Evolutionary conservation across 2,797 vertebrate species (phyloP).

Genomic region (Sitta carolinensis): DNA sequence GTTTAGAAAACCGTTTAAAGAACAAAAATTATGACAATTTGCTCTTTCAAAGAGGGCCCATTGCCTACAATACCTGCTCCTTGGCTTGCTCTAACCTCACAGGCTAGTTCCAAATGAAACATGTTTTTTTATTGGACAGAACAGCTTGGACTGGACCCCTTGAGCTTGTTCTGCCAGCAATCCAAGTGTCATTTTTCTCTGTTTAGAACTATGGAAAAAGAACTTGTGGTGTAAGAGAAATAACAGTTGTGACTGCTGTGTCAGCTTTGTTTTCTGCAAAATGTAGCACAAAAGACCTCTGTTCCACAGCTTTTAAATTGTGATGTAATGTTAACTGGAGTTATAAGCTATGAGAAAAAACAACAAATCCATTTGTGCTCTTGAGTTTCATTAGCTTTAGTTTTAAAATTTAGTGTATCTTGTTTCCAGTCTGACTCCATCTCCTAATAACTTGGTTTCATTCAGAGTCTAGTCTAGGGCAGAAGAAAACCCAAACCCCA

Average conservation of each 20-base stretch:
- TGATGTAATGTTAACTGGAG: neutral
- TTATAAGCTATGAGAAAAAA: neutral
- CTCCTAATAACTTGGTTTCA: neutral
- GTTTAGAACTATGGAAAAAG: neutral
- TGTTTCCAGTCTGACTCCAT: neutral
- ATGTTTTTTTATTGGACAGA: rapidly evolving
- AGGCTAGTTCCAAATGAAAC: neutral
- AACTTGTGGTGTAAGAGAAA: neutral
- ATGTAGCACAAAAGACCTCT: neutral
- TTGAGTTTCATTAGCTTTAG: neutral
- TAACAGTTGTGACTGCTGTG: neutral
- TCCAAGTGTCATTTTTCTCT: neutral
- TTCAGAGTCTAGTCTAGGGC: neutral
- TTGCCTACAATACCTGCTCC: neutral
- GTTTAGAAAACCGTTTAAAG: neutral
- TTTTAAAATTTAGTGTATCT: neutral
- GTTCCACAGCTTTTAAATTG: neutral
- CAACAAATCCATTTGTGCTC: neutral
- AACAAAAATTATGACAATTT: rapidly evolving
- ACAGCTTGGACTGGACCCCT: neutral
- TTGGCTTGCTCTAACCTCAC: neutral
- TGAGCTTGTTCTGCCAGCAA: neutral
- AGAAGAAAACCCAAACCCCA: neutral
- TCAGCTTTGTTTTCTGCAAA: neutral
- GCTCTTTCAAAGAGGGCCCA: neutral